These are phyloP conservation scores for Notothenia coriiceps DNA, from an alignment of 2,113 vertebrate genomes.

Conservation along the genomic window DNA sequence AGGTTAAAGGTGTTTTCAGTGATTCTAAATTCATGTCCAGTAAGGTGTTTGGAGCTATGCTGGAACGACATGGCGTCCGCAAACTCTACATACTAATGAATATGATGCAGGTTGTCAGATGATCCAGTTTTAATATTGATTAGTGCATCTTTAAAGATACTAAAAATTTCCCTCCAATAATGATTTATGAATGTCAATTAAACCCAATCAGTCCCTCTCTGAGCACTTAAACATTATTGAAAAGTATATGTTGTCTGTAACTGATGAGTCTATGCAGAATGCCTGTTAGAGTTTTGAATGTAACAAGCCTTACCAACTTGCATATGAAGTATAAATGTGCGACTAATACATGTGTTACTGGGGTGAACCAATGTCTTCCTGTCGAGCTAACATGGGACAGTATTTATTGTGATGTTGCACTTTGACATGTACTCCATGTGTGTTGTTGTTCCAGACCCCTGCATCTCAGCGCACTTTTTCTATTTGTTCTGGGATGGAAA, in stretches of 20 bases:
- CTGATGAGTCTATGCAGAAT: conserved; percentile 8
- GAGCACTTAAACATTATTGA: conserved; percentile 14
- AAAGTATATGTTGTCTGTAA: conserved; percentile 1
- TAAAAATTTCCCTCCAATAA: not conserved
- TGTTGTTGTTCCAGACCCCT: not conserved
- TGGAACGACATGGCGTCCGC: not conserved
- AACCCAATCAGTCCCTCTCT: not conserved
- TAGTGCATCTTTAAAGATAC: conserved; percentile 2
- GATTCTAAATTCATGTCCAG: not conserved
- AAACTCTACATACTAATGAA: not conserved
- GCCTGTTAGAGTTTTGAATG: conserved; percentile 39
- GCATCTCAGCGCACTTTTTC: not conserved
- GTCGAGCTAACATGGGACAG: not conserved
- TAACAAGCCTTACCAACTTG: conserved; percentile 46
- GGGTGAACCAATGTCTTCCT: conserved; percentile 35
- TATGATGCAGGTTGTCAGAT: not conserved
- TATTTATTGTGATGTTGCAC: conserved; percentile 27
- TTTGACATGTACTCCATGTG: not conserved
- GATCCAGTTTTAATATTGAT: not conserved
- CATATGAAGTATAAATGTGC: conserved; percentile 29
- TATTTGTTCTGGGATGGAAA: not conserved
- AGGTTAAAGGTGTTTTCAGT: not conserved
- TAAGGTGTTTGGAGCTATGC: not conserved
- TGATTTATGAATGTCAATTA: not conserved
- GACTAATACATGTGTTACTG: conserved; percentile 9